phyloP scores from a whole-genome alignment of 2,888 invertebrate species.

The Drosophila rellima region DNA sequence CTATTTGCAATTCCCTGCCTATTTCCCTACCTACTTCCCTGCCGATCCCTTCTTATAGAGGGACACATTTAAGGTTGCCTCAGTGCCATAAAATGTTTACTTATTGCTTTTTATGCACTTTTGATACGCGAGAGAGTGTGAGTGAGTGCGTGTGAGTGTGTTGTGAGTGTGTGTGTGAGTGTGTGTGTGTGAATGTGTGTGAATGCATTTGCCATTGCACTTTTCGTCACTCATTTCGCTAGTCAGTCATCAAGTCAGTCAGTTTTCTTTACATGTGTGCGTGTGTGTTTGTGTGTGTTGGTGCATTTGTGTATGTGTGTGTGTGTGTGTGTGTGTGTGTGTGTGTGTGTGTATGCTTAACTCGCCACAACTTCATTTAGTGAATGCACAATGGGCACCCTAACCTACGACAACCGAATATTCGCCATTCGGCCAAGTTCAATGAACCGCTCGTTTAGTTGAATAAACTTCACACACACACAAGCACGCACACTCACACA shows the following conservation, averaged over 20 bases:
- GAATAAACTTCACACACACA: constrained; percentile 75
- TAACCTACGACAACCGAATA: constrained; percentile 83
- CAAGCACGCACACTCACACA: constrained; percentile 24
- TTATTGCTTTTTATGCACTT: constrained; percentile 78
- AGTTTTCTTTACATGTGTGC: constrained; percentile 48
- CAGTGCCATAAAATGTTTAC: constrained; percentile 69
- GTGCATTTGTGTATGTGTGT: too few species aligned
- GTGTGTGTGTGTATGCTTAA: constrained; percentile 53
- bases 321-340: constrained; percentile 13
- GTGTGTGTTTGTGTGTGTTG: constrained; percentile 18
- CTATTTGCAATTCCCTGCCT: neutral
- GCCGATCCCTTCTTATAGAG: constrained; percentile 8
- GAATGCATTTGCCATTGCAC: constrained; percentile 70
- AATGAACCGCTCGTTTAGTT: constrained; percentile 82
- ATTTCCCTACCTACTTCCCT: neutral
- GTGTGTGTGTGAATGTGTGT: constrained; percentile 35
- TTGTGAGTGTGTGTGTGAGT: constrained; percentile 15
- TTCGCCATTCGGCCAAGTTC: constrained; percentile 83
- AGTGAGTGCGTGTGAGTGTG: too few species aligned
- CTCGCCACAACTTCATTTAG: constrained; percentile 80
- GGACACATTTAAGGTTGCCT: constrained; percentile 68
- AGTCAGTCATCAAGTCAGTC: constrained; percentile 56
- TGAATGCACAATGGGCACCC: constrained; percentile 79
- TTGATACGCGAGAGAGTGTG: constrained; percentile 56
- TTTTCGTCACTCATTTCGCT: constrained; percentile 70